Evolutionary conservation across 2,888 invertebrate genomes (phyloP).

Genomic region (Drosophila macrospina): DNA sequence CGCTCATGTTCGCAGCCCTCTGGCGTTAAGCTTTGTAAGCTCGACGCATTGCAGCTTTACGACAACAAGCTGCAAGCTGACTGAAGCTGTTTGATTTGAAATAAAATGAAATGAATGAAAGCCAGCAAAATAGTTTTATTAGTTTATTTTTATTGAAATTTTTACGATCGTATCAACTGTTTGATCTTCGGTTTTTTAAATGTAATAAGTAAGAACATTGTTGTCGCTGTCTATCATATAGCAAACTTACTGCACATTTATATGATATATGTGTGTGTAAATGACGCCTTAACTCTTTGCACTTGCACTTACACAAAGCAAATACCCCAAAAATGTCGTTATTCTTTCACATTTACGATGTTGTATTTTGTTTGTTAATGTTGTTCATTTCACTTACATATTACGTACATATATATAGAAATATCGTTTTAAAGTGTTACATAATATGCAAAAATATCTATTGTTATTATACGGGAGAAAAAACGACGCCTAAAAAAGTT

Average conservation of each 20-base stretch:
- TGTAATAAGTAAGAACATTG: conserved; percentile 52
- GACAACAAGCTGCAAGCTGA: background rate
- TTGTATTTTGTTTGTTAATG: conserved; percentile 26
- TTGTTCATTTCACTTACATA: conserved; percentile 54
- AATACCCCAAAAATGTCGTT: conserved; percentile 55
- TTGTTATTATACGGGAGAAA: conserved; percentile 70
- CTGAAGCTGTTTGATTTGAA: conserved; percentile 34
- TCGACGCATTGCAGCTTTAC: background rate
- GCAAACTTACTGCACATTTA: conserved; percentile 68
- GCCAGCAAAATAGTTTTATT: conserved; percentile 49
- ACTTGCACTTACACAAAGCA: conserved; percentile 50
- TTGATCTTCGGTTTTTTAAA: conserved; percentile 42
- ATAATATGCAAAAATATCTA: conserved; percentile 79
- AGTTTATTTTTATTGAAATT: conserved; percentile 79
- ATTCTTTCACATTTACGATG: conserved; percentile 26
- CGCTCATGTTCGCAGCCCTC: conserved; percentile 34
- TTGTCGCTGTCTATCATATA: conserved; percentile 54
- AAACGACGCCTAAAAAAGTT: conserved; percentile 71
- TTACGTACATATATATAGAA: conserved; percentile 70
- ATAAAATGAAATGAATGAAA: conserved; percentile 19
- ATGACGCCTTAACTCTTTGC: conserved; percentile 43
- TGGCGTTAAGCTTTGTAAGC: conserved; percentile 47
- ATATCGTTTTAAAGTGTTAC: conserved; percentile 67
- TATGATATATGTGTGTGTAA: conserved; percentile 52
- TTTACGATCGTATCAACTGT: conserved; percentile 72